Evolutionary conservation across 2,113 vertebrate genomes (phyloP).

Genomic region (Deroptyus accipitrinus): DNA sequence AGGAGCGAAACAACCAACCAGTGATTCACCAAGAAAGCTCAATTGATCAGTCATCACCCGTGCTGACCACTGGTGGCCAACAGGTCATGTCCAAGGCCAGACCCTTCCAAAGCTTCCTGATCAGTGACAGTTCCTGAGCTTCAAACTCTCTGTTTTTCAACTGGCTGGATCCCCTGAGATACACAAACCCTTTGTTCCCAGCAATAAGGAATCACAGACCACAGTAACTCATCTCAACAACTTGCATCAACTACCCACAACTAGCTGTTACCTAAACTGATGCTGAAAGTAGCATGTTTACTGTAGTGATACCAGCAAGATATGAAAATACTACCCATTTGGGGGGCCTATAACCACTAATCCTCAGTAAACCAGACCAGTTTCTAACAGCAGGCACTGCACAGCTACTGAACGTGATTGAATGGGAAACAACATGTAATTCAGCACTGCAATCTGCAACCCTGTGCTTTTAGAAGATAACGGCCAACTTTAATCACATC

Average conservation of each 20-base stretch:
- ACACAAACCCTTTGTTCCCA: background rate
- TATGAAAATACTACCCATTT: background rate
- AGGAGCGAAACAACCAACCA: background rate
- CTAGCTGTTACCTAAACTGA: background rate
- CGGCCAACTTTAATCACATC: background rate
- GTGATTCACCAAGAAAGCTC: background rate
- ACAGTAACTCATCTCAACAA: background rate
- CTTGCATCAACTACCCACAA: background rate
- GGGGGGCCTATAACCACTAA: background rate
- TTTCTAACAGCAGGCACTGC: background rate
- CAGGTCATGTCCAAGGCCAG: background rate
- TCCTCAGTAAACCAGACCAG: background rate
- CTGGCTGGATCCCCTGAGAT: background rate
- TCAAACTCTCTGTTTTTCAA: background rate
- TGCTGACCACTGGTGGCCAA: background rate
- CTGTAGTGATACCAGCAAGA: background rate
- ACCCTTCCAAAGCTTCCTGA: background rate
- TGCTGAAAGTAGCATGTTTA: background rate
- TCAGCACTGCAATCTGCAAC: background rate
- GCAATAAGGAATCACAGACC: background rate
- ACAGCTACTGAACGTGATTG: background rate
- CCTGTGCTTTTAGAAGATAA: background rate
- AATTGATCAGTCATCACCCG: fast-evolving
- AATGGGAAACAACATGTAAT: background rate
- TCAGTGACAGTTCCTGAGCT: background rate